Evolutionary conservation across 2,888 invertebrate genomes (phyloP).

Genomic region (Megamerina dolium): DNA sequence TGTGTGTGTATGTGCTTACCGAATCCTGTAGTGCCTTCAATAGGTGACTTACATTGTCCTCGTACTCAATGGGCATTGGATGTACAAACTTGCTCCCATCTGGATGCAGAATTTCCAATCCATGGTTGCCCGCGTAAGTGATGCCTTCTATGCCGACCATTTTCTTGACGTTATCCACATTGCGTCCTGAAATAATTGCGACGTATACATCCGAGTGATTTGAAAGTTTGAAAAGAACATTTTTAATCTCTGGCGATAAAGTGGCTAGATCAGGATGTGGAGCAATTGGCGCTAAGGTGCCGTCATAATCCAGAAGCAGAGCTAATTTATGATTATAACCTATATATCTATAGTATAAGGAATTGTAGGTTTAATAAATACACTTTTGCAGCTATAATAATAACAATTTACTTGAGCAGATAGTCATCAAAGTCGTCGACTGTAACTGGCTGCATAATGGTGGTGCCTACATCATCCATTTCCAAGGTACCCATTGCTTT

Average conservation of each 20-base stretch:
- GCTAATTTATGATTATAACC: slow-evolving; percentile 82
- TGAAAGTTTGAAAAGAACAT: slow-evolving; percentile 73
- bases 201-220: slow-evolving; percentile 83
- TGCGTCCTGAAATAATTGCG: slow-evolving; percentile 79
- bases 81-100: slow-evolving; percentile 87
- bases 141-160: slow-evolving; percentile 90
- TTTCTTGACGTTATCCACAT: slow-evolving; percentile 79
- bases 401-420: slow-evolving; percentile 64
- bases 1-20: slow-evolving; percentile 45
- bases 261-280: slow-evolving; percentile 87
- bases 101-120: slow-evolving; percentile 80
- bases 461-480: slow-evolving; percentile 76
- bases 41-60: slow-evolving; percentile 70
- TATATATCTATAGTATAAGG: slow-evolving; percentile 59
- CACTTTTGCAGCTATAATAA: not conserved
- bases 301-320: slow-evolving; percentile 78
- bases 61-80: slow-evolving; percentile 81
- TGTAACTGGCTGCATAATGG: slow-evolving; percentile 83
- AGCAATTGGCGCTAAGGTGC: slow-evolving; percentile 81
- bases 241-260: slow-evolving; percentile 76
- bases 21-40: slow-evolving; percentile 76
- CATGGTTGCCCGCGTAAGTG: slow-evolving; percentile 86
- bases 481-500: slow-evolving; percentile 81
- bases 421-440: slow-evolving; percentile 88
- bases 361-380: not conserved